Base-by-base conservation (phyloP, 2,888 invertebrate genomes). In the Amphipoea oculea region DNA sequence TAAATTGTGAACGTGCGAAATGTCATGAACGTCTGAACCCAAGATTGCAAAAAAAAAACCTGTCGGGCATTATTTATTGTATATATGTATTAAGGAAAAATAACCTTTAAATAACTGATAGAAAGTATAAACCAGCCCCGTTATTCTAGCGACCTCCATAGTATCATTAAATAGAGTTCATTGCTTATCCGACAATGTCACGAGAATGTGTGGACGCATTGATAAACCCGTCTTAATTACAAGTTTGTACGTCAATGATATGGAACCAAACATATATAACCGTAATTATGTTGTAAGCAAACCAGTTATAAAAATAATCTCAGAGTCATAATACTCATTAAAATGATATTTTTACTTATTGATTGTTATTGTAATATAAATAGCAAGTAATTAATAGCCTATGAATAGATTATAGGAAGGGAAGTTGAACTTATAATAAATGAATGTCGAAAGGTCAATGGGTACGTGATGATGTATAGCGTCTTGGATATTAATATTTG, bases 171-270 rank as follows among this genome's bases (percentile, higher is more conserved):
- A 75, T 71, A 88, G 76, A 83, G 89, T 87, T 89, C 89, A 85
- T 75, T 88, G 81, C 80, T 83, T 87, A 89, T 91, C 90, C 89
- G 83, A 80, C 82, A 89, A 89, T 87, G 90, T 90, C 90, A 90
- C 82, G 83, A 87, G 83, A 88, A 88, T 88, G 85, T 89, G 81
- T 84, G 83, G 70, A 87, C 86, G 87, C 70, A 78, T 85, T 88
- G 89, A 91, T 92, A 91, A 91, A 90, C 85, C 71, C 81, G 88
- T 89, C 88, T 89, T 88, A 89, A 92, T 88, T 83, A 82, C 76
- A 75, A 75, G 84, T 72, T 76, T 75, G 85, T 91, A 90, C 92
- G 93, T 92, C 93, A 92, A 80, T 82, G 88, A 85, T 91, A 87
- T 83, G 78, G 63, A 82, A 85, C 67, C 81, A 77, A 84, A 84